These are phyloP conservation scores for Heterotis niloticus DNA, from an alignment of 2,113 vertebrate species.

Conservation along the genomic window DNA sequence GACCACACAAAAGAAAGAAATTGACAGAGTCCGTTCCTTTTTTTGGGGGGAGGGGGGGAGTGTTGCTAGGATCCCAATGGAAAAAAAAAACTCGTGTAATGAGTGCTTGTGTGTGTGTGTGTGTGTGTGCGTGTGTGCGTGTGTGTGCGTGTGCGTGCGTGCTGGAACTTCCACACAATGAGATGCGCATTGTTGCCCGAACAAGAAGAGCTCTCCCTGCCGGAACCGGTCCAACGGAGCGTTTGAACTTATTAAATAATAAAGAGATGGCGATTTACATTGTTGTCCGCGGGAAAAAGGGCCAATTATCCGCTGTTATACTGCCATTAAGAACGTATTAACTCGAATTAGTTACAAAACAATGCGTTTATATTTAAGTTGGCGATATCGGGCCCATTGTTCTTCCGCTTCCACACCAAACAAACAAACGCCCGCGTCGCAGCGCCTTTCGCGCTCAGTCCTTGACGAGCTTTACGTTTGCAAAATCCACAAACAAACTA, in stretches of 20 bases:
- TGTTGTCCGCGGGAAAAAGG: slow-evolving; percentile 77
- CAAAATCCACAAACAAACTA: background rate
- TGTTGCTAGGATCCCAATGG: slow-evolving; percentile 66
- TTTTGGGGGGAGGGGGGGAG: slow-evolving; percentile 60
- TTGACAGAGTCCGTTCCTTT: slow-evolving; percentile 48
- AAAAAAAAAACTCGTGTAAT: slow-evolving; percentile 41
- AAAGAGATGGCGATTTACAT: slow-evolving; percentile 93
- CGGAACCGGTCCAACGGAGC: slow-evolving; percentile 83
- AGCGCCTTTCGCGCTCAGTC: too few species aligned
- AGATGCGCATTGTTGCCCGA: slow-evolving; percentile 76
- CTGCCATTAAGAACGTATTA: slow-evolving; percentile 90
- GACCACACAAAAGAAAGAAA: slow-evolving; percentile 43
- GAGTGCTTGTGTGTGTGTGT: slow-evolving; percentile 39
- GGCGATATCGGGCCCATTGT: slow-evolving; percentile 58
- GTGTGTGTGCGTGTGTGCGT: slow-evolving; percentile 58
- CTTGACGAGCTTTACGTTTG: background rate
- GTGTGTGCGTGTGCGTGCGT: slow-evolving; percentile 78
- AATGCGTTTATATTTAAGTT: slow-evolving; percentile 71
- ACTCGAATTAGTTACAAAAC: slow-evolving; percentile 88
- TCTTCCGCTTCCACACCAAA: slow-evolving; percentile 16
- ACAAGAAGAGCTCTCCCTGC: slow-evolving; percentile 77
- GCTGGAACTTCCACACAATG: slow-evolving; percentile 80
- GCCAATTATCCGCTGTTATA: slow-evolving; percentile 88
- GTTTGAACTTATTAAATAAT: slow-evolving; percentile 97
- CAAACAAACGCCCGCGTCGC: background rate